Base-by-base conservation (phyloP, 2,797 vertebrate species). In the Poecilia picta region DNA sequence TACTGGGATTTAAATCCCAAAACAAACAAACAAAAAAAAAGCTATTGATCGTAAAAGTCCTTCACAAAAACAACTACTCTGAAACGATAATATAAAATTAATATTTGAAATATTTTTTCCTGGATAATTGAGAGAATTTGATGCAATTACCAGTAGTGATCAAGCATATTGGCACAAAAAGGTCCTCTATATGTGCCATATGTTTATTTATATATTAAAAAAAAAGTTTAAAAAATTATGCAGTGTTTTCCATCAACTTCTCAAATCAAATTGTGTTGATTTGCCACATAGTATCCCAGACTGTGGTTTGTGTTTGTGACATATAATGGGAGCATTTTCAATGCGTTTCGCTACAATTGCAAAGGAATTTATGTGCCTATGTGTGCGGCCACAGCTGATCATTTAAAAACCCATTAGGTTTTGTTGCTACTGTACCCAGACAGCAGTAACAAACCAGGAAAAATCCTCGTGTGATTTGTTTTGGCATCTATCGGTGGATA, bases 321-420 rank as follows among this genome's bases (percentile, higher is more conserved):
- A 43, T 13, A 43, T n/a, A 68, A 43, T 25, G 20, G 4, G 39
- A 43, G 43, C 23, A 39, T 28, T 5, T 43, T 43, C 0, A 13
- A 41, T 68, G 66, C 10, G 2, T 33, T 5, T 16, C 6, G 7
- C 31, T 64, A 64, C 28, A 33, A 3, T 23, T 28, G 33, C 8
- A 43, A 15, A 43, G 23, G 5, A n/a, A 8, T 39, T 8, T 13
- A 68, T 55, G 74, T 68, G 75, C 53, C 10, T 75, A 36, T 73
- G 75, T 51, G 66, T 59, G 79, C 43, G 45, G 75, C 82, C 74
- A 57, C 31, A 80, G 83, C 74, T 47, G 59, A 91, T 91, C 88
- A 89, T 87, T 92, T 91, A 88, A 87, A 88, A 83, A 41, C 72
- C 53, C 3, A 49, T 75, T 85, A 84, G 88, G 82, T 84, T 73